Base-by-base conservation (phyloP, 2,888 invertebrate species). In the Psylliodes chrysocephalus region DNA sequence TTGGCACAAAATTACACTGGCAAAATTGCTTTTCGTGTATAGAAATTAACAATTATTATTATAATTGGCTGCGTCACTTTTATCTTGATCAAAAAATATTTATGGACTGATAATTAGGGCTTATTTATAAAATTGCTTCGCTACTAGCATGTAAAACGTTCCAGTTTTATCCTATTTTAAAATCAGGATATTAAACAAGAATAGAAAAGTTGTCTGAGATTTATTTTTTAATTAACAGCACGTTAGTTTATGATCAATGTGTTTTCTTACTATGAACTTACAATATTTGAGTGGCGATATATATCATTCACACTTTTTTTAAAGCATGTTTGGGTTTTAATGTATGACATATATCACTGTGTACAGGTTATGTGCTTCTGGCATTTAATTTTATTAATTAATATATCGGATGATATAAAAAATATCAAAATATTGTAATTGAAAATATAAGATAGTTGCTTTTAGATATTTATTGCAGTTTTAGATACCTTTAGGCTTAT, bases 61-160 rank as follows among this genome's bases (percentile, higher is more conserved):
- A 42, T 64, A 69, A 65, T 62, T 57, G 54, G 53, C 60, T 22
- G 35, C 35, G 60, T 60, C 46, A 46, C 35, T 44, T 40, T 60
- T 56, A 33, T 56, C 55, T n/a, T 14, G 30, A 30, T 56, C 33
- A 10, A 25, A 28, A 56, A 56, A 46, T 28, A 15, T 56, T 56
- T 44, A 56, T 56, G 30, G 46, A 28, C 55, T 56, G 55, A 56
- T 56, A 56, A 56, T 56, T 56, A 46, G 12, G 55, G 55, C 25
- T 19, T 30, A 46, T 56, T 56, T 56, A 46, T 30, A 28, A 56
- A 46, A 33, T 56, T 56, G 30, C 17, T 33, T 17, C n/a, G 46
- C 7, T 46, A 12, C 7, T 42, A 44, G 55, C 55, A 56, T 18
- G 44, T 44, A 56, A 56, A 33, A 44, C 18, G 28, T 44, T 56